Base-by-base conservation (phyloP, 1,140 invertebrate species). In the Scaptomyza graminum region DNA sequence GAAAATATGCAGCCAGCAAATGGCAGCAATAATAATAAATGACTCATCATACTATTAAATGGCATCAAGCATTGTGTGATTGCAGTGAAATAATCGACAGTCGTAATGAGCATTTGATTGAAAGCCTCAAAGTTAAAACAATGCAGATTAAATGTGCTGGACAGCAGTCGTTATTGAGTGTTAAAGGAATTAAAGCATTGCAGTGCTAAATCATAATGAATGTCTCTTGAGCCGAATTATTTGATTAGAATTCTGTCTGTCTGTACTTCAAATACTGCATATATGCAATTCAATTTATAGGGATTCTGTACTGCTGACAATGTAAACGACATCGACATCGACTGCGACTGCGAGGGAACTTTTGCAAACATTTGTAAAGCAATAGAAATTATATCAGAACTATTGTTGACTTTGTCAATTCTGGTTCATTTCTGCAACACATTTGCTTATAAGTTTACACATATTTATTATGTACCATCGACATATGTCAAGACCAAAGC, bases 171-270 rank as follows among this genome's bases (percentile, higher is more conserved):
- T 31, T 31, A 31, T 31, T 31, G 28, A 34, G 31, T 34, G 31
- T 34, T 8, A 9, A 52, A 13, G 15, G 50, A 16, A n/a, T 13
- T 8, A 9, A 44, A 3, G 15, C 15, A 9, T 39, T 8, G 11
- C 11, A 34, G 6, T 60, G 44, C 25, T 22, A 9, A 16, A 18
- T 28, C 28, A 6, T 15, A 28, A 47, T 47, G 25, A n/a, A 46
- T 59, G 25, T 31, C n/a, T 31, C 25, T 57, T 57, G 55, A 46
- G 15, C n/a, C 28, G 55, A 28, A 46, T 46, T 46, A 46, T 57
- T 28, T 46, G 25, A 57, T 57, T 46, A 8, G 22, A 31, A 46
- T 57, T 57, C 18, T 31, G 28, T 31, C 28, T 7, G 28, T 4
- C 28, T 31, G 28, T 31, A 2, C 18, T 22, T 31, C 28, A 31